These are phyloP conservation scores for Xylocampa areola DNA, from an alignment of 2,888 invertebrate genomes.

Conservation along the genomic window DNA sequence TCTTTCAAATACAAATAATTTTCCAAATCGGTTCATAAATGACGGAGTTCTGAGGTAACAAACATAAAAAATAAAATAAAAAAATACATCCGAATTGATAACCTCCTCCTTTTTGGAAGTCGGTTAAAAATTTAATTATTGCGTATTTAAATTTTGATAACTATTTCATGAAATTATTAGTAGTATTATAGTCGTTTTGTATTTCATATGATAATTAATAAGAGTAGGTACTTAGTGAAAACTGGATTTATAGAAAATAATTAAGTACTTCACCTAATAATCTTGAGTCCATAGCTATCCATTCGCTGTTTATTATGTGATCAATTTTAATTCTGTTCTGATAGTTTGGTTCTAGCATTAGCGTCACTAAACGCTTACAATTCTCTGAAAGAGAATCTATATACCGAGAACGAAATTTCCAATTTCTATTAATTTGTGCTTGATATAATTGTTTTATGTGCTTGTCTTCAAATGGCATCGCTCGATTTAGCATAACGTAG, in stretches of 20 bases:
- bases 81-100: no score
- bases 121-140: no score
- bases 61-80: no score
- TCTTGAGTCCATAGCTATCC: constrained; percentile 92
- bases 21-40: no score
- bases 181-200: no score
- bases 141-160: no score
- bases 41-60: no score
- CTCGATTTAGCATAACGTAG: constrained; percentile 95
- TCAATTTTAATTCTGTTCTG: constrained; percentile 90
- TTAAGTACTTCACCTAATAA: constrained; percentile 71
- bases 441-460: constrained; percentile 93
- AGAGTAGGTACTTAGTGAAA: neutral
- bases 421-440: constrained; percentile 88
- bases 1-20: no score
- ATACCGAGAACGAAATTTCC: constrained; percentile 93
- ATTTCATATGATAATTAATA: no score
- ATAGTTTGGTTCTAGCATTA: constrained; percentile 92
- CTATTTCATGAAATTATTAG: no score
- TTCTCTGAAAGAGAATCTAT: constrained; percentile 88
- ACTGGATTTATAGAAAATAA: neutral
- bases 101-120: no score
- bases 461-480: constrained; percentile 95
- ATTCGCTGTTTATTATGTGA: constrained; percentile 88
- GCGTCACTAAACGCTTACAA: constrained; percentile 90